phyloP scores from a whole-genome alignment of 2,888 invertebrate genomes.

The Synanthedon andrenaeformis region DNA sequence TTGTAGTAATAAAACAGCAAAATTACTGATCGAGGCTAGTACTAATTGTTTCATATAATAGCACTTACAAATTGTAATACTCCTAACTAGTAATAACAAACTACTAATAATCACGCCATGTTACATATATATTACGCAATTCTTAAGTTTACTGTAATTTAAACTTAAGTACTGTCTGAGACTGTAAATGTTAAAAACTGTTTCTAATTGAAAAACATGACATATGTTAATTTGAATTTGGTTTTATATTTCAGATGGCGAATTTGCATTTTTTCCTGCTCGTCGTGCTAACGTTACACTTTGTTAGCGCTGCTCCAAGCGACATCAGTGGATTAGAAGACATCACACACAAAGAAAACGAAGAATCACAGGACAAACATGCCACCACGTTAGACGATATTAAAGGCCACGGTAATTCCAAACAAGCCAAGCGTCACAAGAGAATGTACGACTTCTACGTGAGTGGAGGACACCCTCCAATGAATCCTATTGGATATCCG shows the following conservation, averaged over 20 bases:
- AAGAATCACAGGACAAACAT: background rate
- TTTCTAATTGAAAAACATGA: no score
- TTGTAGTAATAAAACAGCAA: no score
- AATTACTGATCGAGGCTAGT: no score
- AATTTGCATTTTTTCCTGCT: conserved; percentile 18
- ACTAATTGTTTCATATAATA: no score
- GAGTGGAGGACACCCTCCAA: conserved; percentile 23
- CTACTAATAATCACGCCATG: no score
- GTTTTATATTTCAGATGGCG: conserved; percentile 46
- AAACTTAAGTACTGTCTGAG: no score
- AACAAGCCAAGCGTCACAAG: conserved; percentile 31
- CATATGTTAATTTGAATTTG: background rate
- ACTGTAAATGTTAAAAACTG: no score
- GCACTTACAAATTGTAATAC: no score
- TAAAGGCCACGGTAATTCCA: conserved; percentile 2
- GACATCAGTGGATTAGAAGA: conserved; percentile 12
- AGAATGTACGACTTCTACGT: conserved; percentile 29
- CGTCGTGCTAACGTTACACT: conserved; percentile 27
- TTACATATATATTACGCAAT: no score
- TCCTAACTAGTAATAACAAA: no score
- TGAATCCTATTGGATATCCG: conserved; percentile 22
- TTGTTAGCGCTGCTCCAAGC: conserved; percentile 33
- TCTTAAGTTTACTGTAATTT: no score
- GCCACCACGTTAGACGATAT: background rate
- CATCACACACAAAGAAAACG: background rate